These are phyloP conservation scores for Euwallacea fornicatus DNA, from an alignment of 1,140 invertebrate species.

Conservation along the genomic window DNA sequence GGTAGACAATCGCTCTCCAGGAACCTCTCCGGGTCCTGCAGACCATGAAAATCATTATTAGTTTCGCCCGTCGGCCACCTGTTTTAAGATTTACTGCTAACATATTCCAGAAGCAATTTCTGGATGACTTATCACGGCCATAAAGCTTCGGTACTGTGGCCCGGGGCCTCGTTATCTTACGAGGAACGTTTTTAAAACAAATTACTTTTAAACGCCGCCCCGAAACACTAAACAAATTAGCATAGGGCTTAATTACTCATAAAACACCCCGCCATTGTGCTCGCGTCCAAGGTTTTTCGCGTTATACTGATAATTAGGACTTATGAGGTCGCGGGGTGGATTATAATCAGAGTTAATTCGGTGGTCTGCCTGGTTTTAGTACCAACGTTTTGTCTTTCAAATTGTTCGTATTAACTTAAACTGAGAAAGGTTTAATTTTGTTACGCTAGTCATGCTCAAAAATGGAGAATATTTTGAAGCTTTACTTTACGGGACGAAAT, in stretches of 20 bases:
- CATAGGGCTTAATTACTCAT: constrained; percentile 34
- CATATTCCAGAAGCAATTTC: constrained; percentile 5
- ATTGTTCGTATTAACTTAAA: no score
- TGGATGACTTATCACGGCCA: constrained; percentile 15
- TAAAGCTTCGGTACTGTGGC: constrained; percentile 15
- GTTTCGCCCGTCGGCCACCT: background rate
- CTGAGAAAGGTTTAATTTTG: no score
- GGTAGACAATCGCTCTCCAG: constrained; percentile 29
- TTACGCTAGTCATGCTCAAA: no score
- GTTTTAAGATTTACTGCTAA: constrained; percentile 4
- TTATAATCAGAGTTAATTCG: constrained; percentile 19
- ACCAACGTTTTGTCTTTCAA: no score
- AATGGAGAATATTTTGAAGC: no score
- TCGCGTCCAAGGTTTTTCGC: constrained; percentile 17
- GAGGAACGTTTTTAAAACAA: constrained; percentile 22
- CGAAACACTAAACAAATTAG: constrained; percentile 33
- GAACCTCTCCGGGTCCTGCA: constrained; percentile 7
- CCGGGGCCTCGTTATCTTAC: constrained; percentile 14
- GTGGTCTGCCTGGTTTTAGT: background rate
- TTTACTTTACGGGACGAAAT: no score
- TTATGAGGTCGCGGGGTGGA: constrained; percentile 13
- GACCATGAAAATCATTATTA: constrained; percentile 4
- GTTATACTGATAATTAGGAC: constrained; percentile 30
- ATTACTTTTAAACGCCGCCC: constrained; percentile 29
- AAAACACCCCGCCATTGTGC: constrained; percentile 18